These are phyloP conservation scores for Trissonchulus latispiculum DNA, from an alignment of 2,888 invertebrate species.

Conservation along the genomic window DNA sequence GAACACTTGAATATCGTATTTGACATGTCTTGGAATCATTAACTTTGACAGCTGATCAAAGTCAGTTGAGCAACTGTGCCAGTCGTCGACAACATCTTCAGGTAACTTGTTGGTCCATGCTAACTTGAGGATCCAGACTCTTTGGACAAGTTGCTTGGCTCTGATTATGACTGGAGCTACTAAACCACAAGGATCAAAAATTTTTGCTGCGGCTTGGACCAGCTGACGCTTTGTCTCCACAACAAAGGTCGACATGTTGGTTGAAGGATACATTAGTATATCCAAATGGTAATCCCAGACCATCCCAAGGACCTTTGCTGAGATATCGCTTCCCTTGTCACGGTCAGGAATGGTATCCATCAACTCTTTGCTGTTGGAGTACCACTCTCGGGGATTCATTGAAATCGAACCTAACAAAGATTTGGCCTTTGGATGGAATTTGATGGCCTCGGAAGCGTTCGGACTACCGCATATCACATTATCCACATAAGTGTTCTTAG, in stretches of 20 bases:
- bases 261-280: too few relatives aligned
- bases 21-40: not conserved
- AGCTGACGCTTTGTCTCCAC: not conserved
- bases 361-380: not conserved
- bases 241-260: not conserved
- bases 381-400: not conserved
- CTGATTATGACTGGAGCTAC: not conserved
- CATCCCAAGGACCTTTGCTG: not conserved
- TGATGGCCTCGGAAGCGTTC: not conserved
- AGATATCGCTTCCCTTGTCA: not conserved
- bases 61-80: not conserved
- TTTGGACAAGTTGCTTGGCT: not conserved
- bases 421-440: not conserved
- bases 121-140: not conserved
- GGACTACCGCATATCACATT: slow-evolving; percentile 3
- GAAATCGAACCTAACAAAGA: not conserved
- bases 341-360: not conserved
- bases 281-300: too few relatives aligned
- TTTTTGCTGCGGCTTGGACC: slow-evolving; percentile 3
- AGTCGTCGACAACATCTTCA: not conserved
- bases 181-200: slow-evolving; percentile 10
- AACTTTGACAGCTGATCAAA: not conserved
- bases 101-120: not conserved
- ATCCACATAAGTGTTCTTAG: slow-evolving; percentile 4
- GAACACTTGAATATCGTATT: not conserved